Conservation (phyloP, 2,797 vertebrate genomes). For the Sebastes miniatus region DNA sequence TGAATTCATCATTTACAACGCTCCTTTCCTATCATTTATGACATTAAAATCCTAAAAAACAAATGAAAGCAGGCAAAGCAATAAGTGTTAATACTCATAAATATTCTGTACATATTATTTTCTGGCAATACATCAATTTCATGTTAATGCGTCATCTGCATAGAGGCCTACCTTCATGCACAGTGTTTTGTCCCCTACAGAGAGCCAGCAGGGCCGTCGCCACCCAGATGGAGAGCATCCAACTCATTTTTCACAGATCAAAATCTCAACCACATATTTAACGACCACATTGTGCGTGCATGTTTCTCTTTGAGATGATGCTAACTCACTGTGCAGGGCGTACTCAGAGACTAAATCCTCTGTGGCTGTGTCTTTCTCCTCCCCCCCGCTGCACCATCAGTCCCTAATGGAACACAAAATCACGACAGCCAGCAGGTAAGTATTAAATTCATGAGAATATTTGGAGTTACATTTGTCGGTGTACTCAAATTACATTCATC, state of each 20-base stretch:
- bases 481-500: neutral
- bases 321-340: slow-evolving; percentile 42
- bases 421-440: slow-evolving; percentile 4
- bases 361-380: slow-evolving; percentile 51
- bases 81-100: neutral
- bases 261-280: slow-evolving; percentile 35
- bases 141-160: neutral
- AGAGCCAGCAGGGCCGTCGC: slow-evolving; percentile 57
- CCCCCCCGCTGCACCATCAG: slow-evolving; percentile 51
- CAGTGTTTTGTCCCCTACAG: slow-evolving; percentile 59
- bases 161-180: slow-evolving; percentile 74
- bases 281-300: slow-evolving; percentile 48
- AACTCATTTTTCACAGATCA: slow-evolving; percentile 72
- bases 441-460: slow-evolving; percentile 5
- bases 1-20: neutral
- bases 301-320: slow-evolving; percentile 43
- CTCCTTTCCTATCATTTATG: neutral
- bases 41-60: neutral
- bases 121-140: neutral
- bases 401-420: slow-evolving; percentile 46
- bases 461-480: neutral
- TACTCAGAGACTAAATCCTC: slow-evolving; percentile 54
- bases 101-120: neutral
- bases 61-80: neutral
- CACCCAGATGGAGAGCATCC: slow-evolving; percentile 63